These are phyloP conservation scores for Sarcophaga caerulescens DNA, from an alignment of 2,888 invertebrate species.

Conservation along the genomic window DNA sequence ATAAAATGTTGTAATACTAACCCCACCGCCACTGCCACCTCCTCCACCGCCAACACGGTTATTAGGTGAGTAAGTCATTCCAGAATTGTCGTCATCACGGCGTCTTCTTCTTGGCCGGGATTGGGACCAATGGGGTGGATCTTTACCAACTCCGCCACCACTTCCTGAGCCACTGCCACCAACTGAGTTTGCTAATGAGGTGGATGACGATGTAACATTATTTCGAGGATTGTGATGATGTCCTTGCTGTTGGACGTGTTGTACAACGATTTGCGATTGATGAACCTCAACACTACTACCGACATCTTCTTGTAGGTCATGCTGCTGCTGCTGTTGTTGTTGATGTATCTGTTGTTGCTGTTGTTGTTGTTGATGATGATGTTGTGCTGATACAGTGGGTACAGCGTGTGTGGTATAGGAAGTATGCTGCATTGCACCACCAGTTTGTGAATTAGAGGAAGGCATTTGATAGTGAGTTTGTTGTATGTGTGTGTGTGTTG, in stretches of 20 bases:
- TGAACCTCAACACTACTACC: constrained; percentile 58
- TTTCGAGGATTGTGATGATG: constrained; percentile 73
- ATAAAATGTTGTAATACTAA: constrained; percentile 72
- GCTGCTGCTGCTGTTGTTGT: constrained; percentile 72
- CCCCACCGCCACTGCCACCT: constrained; percentile 71
- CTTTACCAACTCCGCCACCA: constrained; percentile 72
- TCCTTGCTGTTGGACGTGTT: constrained; percentile 72
- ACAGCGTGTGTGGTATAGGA: constrained; percentile 75
- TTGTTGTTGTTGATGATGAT: constrained; percentile 73
- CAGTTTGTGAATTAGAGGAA: constrained; percentile 74
- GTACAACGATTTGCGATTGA: constrained; percentile 69
- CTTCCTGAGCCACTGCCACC: constrained; percentile 66
- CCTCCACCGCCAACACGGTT: constrained; percentile 71
- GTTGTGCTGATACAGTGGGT: constrained; percentile 72
- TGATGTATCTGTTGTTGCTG: constrained; percentile 73
- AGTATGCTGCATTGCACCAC: constrained; percentile 75
- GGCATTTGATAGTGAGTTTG: constrained; percentile 78
- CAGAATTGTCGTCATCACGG: constrained; percentile 77
- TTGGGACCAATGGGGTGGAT: constrained; percentile 76
- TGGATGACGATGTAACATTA: constrained; percentile 76
- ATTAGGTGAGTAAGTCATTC: constrained; percentile 77
- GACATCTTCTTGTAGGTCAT: constrained; percentile 69
- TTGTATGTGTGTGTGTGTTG: constrained; percentile 69
- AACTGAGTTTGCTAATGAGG: constrained; percentile 76
- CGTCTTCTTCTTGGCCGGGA: constrained; percentile 77